Evolutionary conservation across 2,797 vertebrate species (phyloP).

Genomic region (Antrozous pallidus): DNA sequence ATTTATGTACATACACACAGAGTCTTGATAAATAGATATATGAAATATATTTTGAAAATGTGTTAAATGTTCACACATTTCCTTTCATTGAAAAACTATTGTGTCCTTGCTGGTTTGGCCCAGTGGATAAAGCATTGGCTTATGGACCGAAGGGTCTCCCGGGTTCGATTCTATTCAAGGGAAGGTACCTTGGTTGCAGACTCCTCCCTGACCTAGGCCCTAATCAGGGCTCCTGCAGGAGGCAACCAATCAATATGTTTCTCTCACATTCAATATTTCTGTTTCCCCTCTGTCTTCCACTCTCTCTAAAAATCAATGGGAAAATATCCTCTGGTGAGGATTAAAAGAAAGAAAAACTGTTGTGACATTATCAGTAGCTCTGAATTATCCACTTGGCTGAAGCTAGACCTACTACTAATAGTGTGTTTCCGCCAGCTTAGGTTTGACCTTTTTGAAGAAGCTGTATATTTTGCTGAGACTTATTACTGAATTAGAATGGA

Average conservation of each 20-base stretch:
- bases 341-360: background rate
- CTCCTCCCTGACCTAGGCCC: fast-evolving
- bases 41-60: background rate
- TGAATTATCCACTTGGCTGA: background rate
- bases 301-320: no score
- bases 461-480: background rate
- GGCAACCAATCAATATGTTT: no score
- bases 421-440: background rate
- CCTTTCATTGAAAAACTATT: background rate
- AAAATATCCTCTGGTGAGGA: no score
- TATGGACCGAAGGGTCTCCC: no score
- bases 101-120: no score
- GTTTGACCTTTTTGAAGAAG: background rate
- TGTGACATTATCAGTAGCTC: background rate
- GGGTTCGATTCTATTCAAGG: no score
- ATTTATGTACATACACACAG: background rate
- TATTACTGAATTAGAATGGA: background rate
- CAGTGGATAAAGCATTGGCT: no score
- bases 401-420: background rate
- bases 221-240: no score
- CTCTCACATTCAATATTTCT: no score
- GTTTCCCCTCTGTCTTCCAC: no score
- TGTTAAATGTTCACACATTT: background rate
- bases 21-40: background rate
- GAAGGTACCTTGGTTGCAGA: no score